Evolutionary conservation across 2,888 invertebrate genomes (phyloP), one percentile per base, ranked within the genome.

Genomic region (Eupithecia centaureata): DNA sequence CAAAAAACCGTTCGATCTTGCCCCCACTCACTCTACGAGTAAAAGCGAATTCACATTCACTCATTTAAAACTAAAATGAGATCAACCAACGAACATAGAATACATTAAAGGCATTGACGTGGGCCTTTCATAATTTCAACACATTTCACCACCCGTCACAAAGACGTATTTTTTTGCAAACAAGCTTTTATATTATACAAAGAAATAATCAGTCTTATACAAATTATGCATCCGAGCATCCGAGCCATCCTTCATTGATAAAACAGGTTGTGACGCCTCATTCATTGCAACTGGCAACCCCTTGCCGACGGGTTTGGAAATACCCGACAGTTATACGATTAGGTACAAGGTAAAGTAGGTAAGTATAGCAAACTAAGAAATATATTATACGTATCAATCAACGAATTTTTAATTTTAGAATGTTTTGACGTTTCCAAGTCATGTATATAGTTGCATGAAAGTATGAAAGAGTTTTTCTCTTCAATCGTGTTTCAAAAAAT

Each of bases 211-310:
- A 77, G 84, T 85, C 83, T 82, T 79, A 75, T 25, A 28, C 15
- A 56, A 56, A 28, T 56, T 32, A 30, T 27, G 22, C n/a, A 57
- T 13, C 30, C 22, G 32, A 62, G 62, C 67, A 71, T 64, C 69
- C 72, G 65, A 64, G 67, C 76, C 79, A 89, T 90, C 82, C 82
- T 86, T 90, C 89, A 89, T 84, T 87, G 84, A 87, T 89, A 88
- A 86, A 88, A 87, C 85, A 82, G 82, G 86, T 84, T 76, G 84
- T 76, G 87, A 86, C 86, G 86, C 83, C 81, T 86, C 83, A 82
- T 85, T 83, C 83, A 84, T 83, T 79, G 83, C 74, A 65, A 67
- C 61, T 58, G 38, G 65, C 59, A 35, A 32, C 8, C 13, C 28
- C 22, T 38, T 18, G 57, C 33, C 66, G 57, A 25, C 61, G 54